Percentiles rank a stretch among this genome's conserved stretches.
These are phyloP conservation scores for Nothoprocta perdicaria DNA, from an alignment of 2,113 vertebrate species.

Conservation along the genomic window DNA sequence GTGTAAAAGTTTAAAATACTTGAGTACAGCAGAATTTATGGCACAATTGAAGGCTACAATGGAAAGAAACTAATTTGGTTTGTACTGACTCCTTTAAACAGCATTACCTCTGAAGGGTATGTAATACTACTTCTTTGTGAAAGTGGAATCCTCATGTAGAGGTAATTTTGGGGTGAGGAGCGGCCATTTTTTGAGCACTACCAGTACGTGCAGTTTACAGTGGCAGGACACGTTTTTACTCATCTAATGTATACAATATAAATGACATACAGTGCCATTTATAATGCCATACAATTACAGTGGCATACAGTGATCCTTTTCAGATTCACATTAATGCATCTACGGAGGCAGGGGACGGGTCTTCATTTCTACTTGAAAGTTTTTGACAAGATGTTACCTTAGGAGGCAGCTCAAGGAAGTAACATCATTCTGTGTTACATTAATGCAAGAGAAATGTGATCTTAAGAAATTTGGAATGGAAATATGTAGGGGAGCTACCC, in stretches of 20 bases:
- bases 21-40: background rate
- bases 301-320: background rate
- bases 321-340: background rate
- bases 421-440: fast-evolving
- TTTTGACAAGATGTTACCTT: background rate
- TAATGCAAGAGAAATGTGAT: background rate
- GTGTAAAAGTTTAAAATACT: background rate
- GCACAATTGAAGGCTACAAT: background rate
- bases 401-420: background rate
- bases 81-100: background rate
- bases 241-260: background rate
- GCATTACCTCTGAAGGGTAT: background rate
- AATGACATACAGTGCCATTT: no score
- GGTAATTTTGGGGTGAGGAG: background rate
- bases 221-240: background rate
- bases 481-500: background rate
- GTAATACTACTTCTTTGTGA: background rate
- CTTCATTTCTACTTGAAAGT: background rate
- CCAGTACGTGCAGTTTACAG: background rate
- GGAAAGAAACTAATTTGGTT: background rate
- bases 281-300: background rate
- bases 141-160: background rate
- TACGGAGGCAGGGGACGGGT: background rate
- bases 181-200: background rate
- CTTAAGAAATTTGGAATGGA: background rate